Conservation (phyloP, 2,113 vertebrate genomes). For the Periophthalmodon schlosseri region DNA sequence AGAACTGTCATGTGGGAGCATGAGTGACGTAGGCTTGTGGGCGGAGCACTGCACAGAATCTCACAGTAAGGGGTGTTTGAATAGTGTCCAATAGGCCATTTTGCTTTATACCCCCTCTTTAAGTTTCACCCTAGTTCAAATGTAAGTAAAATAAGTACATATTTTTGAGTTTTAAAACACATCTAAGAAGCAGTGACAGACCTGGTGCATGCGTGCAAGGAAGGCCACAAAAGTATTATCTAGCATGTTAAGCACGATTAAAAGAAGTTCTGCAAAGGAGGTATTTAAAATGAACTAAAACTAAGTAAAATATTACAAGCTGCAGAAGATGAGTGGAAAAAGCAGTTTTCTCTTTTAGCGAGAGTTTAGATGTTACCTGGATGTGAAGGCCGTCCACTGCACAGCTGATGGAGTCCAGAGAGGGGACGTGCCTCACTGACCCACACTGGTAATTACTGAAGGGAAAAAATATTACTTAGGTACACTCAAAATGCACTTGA, state of each 20-base stretch:
- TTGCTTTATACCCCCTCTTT: no score
- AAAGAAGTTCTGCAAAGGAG: neutral
- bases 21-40: no score
- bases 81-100: no score
- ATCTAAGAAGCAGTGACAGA: neutral
- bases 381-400: conserved; percentile 77
- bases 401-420: conserved; percentile 81
- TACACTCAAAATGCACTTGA: no score
- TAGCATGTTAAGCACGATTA: neutral
- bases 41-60: no score
- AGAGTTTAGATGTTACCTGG: conserved; percentile 59
- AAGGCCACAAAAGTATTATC: neutral
- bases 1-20: no score
- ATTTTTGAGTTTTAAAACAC: no score
- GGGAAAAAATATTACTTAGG: conserved; percentile 10
- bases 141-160: no score
- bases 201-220: neutral
- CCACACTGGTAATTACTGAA: conserved; percentile 73
- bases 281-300: neutral
- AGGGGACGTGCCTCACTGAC: conserved; percentile 79
- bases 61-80: no score
- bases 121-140: no score
- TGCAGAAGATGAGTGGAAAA: neutral
- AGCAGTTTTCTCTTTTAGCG: no score
- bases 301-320: neutral